These are phyloP conservation scores for Coecobrya sp. DNA, from an alignment of 2,888 invertebrate species.

Conservation along the genomic window DNA sequence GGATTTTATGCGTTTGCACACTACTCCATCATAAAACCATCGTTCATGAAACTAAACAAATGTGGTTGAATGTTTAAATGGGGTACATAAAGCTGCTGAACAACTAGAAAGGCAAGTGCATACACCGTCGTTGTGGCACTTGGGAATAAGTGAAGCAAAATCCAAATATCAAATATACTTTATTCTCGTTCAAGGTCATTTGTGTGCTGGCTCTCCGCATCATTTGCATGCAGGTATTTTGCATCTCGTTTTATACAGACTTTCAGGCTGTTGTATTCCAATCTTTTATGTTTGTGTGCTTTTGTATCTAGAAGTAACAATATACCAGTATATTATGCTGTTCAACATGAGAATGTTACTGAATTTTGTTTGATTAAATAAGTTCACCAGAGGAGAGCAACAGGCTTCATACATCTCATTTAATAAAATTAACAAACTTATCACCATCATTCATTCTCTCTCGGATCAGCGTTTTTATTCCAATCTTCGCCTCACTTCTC, in stretches of 20 bases:
- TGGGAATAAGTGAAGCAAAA: constrained; percentile 1
- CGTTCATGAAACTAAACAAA: background rate
- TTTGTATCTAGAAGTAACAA: background rate
- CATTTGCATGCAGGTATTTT: constrained; percentile 54
- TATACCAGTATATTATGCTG: background rate
- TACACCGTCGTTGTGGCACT: no score
- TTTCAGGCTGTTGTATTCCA: background rate
- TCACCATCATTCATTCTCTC: background rate
- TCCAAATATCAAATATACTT: background rate
- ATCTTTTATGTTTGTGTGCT: no score
- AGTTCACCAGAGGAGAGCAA: background rate
- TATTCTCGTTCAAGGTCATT: constrained; percentile 24
- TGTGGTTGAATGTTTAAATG: background rate
- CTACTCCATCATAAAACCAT: background rate
- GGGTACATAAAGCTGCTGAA: background rate
- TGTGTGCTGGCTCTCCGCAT: background rate
- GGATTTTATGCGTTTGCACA: background rate
- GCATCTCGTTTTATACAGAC: background rate
- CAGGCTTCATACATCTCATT: constrained; percentile 9
- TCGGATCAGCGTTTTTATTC: background rate
- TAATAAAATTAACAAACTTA: constrained; percentile 14
- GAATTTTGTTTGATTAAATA: background rate
- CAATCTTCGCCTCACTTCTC: background rate
- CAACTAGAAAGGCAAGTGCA: no score
- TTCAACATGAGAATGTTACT: background rate